These are phyloP conservation scores for Caranx ignobilis DNA, from an alignment of 2,113 vertebrate species.

Conservation along the genomic window DNA sequence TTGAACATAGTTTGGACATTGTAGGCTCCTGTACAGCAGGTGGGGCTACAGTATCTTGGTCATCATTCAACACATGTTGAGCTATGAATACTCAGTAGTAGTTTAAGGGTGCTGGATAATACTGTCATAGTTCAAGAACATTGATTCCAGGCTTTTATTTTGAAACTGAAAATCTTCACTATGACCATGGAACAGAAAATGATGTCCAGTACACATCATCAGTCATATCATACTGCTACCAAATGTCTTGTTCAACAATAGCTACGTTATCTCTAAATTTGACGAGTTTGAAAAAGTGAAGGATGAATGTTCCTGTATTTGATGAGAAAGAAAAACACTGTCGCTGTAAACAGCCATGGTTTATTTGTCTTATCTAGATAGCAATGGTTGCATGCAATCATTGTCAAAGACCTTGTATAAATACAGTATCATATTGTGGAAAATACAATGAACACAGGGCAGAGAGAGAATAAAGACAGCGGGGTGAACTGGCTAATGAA, in stretches of 20 bases:
- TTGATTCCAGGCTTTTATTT: not conserved
- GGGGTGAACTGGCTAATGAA: constrained; percentile 39
- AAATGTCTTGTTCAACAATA: not conserved
- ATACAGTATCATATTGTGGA: constrained; percentile 3
- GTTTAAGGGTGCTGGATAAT: not conserved
- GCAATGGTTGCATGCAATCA: not conserved
- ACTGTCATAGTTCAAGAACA: not conserved
- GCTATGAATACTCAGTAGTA: not conserved
- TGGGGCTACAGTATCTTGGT: constrained; percentile 69
- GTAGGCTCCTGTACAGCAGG: constrained; percentile 67
- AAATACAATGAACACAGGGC: not conserved
- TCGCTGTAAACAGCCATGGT: not conserved
- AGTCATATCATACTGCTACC: not conserved
- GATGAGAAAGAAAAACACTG: not conserved
- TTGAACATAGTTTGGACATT: constrained; percentile 42
- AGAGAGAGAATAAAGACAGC: constrained; percentile 18
- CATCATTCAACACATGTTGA: constrained; percentile 26
- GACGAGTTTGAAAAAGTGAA: not conserved
- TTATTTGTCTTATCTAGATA: not conserved
- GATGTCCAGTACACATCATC: not conserved
- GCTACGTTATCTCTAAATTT: not conserved
- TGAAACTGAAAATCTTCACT: not conserved
- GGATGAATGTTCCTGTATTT: not conserved
- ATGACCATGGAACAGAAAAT: not conserved
- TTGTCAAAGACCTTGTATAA: constrained; percentile 9